phyloP scores from a whole-genome alignment of 1,140 invertebrate genomes.

The Drosophila sproati region DNA sequence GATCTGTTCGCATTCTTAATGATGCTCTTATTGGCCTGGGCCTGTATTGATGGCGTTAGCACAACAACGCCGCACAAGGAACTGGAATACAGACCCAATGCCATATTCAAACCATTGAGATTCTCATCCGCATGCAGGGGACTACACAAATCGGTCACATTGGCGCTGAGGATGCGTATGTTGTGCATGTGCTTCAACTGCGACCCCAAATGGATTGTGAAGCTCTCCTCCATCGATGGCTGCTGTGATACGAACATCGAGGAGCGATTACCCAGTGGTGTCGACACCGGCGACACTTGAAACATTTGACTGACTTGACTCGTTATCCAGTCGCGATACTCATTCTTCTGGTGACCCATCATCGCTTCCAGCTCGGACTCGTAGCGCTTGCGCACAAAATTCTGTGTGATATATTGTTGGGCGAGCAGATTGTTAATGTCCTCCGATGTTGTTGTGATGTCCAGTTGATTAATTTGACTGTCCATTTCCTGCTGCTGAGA shows the following conservation, averaged over 20 bases:
- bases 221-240: slow-evolving; percentile 94
- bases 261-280: slow-evolving; percentile 81
- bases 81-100: slow-evolving; percentile 96
- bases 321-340: slow-evolving; percentile 93
- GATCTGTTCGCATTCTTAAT: slow-evolving; percentile 82
- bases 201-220: slow-evolving; percentile 98
- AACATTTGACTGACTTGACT: slow-evolving; percentile 80
- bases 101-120: slow-evolving; percentile 91
- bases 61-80: slow-evolving; percentile 95
- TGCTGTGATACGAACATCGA: slow-evolving; percentile 83
- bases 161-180: slow-evolving; percentile 94
- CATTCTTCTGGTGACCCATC: slow-evolving; percentile 91
- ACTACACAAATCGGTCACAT: slow-evolving; percentile 94
- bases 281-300: slow-evolving; percentile 70
- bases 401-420: slow-evolving; percentile 88
- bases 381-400: slow-evolving; percentile 91
- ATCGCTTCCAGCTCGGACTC: slow-evolving; percentile 91
- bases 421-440: slow-evolving; percentile 92
- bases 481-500: slow-evolving; percentile 87
- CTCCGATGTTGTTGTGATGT: slow-evolving; percentile 82
- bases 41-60: slow-evolving; percentile 89
- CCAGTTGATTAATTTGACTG: slow-evolving; percentile 76
- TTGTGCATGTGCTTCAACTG: slow-evolving; percentile 99
- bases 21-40: slow-evolving; percentile 76
- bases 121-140: slow-evolving; percentile 86